Percentiles rank a stretch among this genome's conserved stretches.
Conservation (phyloP, 2,113 vertebrate species). For the Columba livia region DNA sequence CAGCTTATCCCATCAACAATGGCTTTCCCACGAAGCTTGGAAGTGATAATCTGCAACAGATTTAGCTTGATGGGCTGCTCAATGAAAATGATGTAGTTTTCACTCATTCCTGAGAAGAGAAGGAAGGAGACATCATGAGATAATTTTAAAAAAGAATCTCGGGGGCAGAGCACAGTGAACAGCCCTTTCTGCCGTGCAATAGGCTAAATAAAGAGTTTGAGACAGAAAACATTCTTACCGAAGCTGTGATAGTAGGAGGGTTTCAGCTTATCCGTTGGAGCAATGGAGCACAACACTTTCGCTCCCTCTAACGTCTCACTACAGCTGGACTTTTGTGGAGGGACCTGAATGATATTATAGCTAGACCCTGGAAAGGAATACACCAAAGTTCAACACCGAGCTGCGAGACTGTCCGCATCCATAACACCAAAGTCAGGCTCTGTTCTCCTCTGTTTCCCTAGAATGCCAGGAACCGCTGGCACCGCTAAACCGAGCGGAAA, state of each 20-base stretch:
- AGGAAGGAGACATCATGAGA: neutral
- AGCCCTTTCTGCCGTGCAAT: neutral
- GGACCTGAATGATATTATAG: slow-evolving; percentile 89
- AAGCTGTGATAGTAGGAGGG: slow-evolving; percentile 96
- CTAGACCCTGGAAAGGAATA: slow-evolving; percentile 74
- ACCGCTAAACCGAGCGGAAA: neutral
- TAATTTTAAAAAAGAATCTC: neutral
- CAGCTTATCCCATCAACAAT: slow-evolving; percentile 84
- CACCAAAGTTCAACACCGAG: neutral
- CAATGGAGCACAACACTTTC: slow-evolving; percentile 84
- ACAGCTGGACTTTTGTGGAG: slow-evolving; percentile 70
- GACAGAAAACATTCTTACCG: slow-evolving; percentile 69
- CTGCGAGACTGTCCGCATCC: neutral
- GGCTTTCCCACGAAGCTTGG: slow-evolving; percentile 78
- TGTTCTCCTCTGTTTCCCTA: neutral
- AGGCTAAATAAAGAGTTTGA: neutral
- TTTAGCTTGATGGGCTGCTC: slow-evolving; percentile 92
- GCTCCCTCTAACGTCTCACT: slow-evolving; percentile 82
- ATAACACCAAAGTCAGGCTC: neutral
- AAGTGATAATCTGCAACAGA: slow-evolving; percentile 84
- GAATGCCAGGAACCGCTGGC: neutral
- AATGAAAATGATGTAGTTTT: slow-evolving; percentile 92
- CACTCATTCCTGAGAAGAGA: slow-evolving; percentile 85
- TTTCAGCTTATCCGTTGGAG: slow-evolving; percentile 76
- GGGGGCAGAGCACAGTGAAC: neutral